phyloP scores from a whole-genome alignment of 2,113 vertebrate species.

The Uria aalge region DNA sequence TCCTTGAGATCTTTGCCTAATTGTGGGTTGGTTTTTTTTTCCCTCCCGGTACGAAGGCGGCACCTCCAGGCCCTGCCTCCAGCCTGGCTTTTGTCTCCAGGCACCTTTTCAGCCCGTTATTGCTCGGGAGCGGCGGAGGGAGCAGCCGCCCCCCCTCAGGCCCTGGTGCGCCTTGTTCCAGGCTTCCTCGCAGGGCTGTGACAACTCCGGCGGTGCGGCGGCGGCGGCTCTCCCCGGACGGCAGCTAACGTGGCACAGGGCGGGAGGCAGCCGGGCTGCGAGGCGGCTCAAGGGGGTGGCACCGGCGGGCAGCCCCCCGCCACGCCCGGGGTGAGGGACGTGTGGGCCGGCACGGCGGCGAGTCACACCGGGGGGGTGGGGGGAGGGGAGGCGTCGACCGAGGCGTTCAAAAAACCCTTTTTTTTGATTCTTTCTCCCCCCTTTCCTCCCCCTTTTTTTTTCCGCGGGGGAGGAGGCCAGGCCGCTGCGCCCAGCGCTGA shows the following conservation, averaged over 20 bases:
- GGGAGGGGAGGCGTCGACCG: not conserved
- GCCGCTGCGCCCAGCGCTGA: not conserved
- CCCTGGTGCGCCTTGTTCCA: not conserved
- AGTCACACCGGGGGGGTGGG: not conserved
- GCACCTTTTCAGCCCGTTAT: not conserved
- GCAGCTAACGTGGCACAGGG: not conserved
- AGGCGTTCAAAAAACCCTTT: rapidly evolving
- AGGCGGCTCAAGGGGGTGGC: not conserved
- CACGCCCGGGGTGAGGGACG: not conserved
- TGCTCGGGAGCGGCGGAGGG: not conserved
- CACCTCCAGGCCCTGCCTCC: not conserved
- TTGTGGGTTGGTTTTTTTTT: not conserved
- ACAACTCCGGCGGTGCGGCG: rapidly evolving
- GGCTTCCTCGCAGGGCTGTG: not conserved
- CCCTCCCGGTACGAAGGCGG: rapidly evolving
- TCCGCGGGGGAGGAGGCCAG: not conserved
- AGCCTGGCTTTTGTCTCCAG: not conserved
- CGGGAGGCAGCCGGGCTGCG: not conserved
- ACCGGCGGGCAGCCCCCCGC: no score
- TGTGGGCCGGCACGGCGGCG: not conserved
- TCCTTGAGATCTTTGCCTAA: not conserved
- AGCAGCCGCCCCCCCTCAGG: not conserved
- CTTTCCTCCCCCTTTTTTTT: not conserved
- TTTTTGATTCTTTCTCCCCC: not conserved
- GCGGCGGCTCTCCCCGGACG: no score